phyloP scores from a whole-genome alignment of 2,797 vertebrate species.

The Gymnothorax javanicus region DNA sequence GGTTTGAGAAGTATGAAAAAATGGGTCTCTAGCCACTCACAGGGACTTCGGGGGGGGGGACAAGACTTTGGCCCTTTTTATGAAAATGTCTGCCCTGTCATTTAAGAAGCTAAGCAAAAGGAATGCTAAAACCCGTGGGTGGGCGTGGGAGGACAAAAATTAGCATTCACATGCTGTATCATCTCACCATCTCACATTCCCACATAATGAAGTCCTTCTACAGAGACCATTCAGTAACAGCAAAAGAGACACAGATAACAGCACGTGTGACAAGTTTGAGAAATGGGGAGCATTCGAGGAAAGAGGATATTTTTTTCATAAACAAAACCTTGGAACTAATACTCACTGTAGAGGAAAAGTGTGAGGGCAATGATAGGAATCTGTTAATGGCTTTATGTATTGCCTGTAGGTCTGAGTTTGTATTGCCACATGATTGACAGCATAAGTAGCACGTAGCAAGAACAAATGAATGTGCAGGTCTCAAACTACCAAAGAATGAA shows the following conservation, averaged over 20 bases:
- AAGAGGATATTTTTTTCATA: not conserved
- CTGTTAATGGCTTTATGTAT: not conserved
- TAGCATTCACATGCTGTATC: conserved; percentile 42
- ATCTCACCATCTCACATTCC: conserved; percentile 35
- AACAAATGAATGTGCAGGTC: not conserved
- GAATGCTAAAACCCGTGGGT: conserved; percentile 37
- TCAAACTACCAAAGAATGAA: not conserved
- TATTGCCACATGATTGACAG: not conserved
- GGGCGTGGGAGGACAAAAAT: conserved; percentile 10
- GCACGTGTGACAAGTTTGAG: not conserved
- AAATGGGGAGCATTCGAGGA: not conserved
- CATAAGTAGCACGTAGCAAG: not conserved
- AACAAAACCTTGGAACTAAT: conserved; percentile 24
- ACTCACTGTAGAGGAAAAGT: conserved; percentile 15
- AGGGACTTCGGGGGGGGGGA: not conserved
- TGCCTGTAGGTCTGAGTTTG: not conserved
- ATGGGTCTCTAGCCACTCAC: not conserved
- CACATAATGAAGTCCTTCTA: conserved; percentile 48
- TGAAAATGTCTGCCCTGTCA: not conserved
- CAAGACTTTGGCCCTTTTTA: not conserved
- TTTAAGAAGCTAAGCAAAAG: not conserved
- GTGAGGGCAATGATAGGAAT: not conserved
- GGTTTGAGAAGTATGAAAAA: not conserved
- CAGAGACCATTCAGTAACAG: conserved; percentile 37
- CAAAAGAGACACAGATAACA: not conserved